Evolutionary conservation across 2,888 invertebrate species (phyloP).

Genomic region (Pseudoips prasinana): DNA sequence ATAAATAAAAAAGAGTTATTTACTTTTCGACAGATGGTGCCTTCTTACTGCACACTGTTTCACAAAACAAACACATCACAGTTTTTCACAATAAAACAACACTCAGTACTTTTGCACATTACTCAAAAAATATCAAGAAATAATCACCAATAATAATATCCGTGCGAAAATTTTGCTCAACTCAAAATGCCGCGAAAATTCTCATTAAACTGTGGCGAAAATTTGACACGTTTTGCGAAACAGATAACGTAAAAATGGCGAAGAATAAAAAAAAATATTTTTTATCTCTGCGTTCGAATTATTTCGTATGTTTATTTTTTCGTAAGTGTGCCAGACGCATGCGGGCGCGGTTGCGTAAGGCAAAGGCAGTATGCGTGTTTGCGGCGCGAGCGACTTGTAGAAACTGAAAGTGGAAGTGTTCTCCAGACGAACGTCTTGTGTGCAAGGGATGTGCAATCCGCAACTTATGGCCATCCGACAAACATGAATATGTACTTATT

Average conservation of each 20-base stretch:
- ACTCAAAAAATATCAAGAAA: slow-evolving; percentile 27
- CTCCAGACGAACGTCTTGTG: slow-evolving; percentile 29
- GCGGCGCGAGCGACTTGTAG: slow-evolving; percentile 50
- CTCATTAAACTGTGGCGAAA: slow-evolving; percentile 16
- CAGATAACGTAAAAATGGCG: slow-evolving; percentile 24
- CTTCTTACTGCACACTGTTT: slow-evolving; percentile 49
- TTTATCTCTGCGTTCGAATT: slow-evolving; percentile 30
- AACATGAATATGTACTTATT: too few species aligned
- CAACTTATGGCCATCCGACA: slow-evolving; percentile 17
- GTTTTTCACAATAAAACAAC: slow-evolving; percentile 38
- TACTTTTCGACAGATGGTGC: slow-evolving; percentile 81
- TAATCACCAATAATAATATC: slow-evolving; percentile 29
- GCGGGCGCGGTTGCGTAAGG: slow-evolving; percentile 54
- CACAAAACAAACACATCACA: slow-evolving; percentile 67
- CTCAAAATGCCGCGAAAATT: slow-evolving; percentile 22
- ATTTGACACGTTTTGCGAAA: slow-evolving; percentile 22
- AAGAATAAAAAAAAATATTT: slow-evolving; percentile 7
- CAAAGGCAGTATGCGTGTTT: slow-evolving; percentile 57
- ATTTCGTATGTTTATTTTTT: slow-evolving; percentile 31
- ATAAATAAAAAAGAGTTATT: slow-evolving; percentile 23
- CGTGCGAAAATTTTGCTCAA: slow-evolving; percentile 11
- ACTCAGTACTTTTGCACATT: slow-evolving; percentile 57
- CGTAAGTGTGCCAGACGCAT: slow-evolving; percentile 71
- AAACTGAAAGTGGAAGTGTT: slow-evolving; percentile 76
- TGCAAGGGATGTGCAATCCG: slow-evolving; percentile 34